Base-by-base conservation (phyloP, 2,797 vertebrate species). In the Rhabdophis nuchalis region DNA sequence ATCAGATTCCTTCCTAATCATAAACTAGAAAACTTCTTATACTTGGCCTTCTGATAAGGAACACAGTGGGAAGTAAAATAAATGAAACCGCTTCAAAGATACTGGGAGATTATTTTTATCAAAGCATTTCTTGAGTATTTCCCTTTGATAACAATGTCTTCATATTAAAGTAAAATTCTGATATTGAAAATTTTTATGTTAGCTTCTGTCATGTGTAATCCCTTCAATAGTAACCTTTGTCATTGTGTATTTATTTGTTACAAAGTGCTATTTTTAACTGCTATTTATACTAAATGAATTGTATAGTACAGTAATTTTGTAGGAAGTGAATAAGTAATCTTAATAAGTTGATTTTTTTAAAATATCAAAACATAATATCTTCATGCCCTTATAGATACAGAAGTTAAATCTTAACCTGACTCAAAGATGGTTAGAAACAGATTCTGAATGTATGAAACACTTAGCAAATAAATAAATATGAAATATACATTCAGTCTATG, bases 31-130 rank as follows among this genome's bases (percentile, higher is more conserved):
- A 98, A 98, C 98, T 98, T 98, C 98, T 99, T 98, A 98, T 98
- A 98, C 98, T 98, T 98, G 98, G 98, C 98, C 98, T 97, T 95
- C 97, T 96, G 98, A 99, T 99, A 99, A 99, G 98, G 97, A 98
- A 96, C 95, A 97, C 98, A 98, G 98, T 97, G 97, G 98, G 98
- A 97, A 98, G 98, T 97, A 98, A 98, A 99, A 98, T 98, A 98
- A 98, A 99, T 98, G 97, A 98, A 98, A 98, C 97, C 20, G 96
- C 98, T 98, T 98, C 98, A 98, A 98, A 99, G 98, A 99, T 99
- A 98, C 97, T 94, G 87, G 97, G 98, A 98, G 98, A 98, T 98
- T 98, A 98, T 97, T 98, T 98, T 98, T 98, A 99, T 99, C 98
- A 98, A 97, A 97, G 97, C 96, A 46, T 97, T 97, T 98, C 96